Conservation (phyloP, 2,797 vertebrate genomes). For the Ceyx erithaca region DNA sequence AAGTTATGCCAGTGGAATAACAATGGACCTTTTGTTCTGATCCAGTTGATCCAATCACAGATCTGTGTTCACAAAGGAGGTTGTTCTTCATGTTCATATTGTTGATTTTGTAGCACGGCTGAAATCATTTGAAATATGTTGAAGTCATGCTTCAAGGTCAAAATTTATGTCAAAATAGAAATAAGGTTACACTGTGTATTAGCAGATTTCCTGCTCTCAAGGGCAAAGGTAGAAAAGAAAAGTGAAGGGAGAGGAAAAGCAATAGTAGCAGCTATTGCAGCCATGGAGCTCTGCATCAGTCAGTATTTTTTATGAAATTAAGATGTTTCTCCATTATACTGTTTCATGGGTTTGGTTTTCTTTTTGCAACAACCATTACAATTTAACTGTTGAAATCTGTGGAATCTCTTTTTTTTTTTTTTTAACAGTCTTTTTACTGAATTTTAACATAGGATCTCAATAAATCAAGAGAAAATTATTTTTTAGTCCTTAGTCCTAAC, state of each 20-base stretch:
- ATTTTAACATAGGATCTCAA: not conserved
- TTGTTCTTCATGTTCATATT: not conserved
- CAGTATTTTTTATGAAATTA: not conserved
- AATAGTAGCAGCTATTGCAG: not conserved
- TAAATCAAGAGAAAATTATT: not conserved
- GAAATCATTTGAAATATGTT: slow-evolving; percentile 9
- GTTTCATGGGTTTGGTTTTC: not conserved
- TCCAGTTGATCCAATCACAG: not conserved
- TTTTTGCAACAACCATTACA: not conserved
- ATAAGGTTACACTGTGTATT: not conserved
- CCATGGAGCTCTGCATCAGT: not conserved
- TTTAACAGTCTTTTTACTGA: not conserved
- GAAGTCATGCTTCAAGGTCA: slow-evolving; percentile 6
- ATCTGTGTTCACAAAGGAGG: not conserved
- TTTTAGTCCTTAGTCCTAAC: not conserved
- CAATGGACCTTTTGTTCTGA: not conserved
- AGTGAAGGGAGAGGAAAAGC: not conserved
- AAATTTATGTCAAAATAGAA: not conserved
- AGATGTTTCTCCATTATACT: not conserved
- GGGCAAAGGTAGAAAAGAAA: not conserved
- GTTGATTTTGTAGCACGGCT: not conserved
- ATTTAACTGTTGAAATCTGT: not conserved
- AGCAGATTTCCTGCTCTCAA: slow-evolving; percentile 27
- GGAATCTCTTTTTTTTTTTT: not conserved
- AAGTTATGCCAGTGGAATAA: not conserved